phyloP scores from a whole-genome alignment of 2,888 invertebrate species.

The Thereva nobilitata region DNA sequence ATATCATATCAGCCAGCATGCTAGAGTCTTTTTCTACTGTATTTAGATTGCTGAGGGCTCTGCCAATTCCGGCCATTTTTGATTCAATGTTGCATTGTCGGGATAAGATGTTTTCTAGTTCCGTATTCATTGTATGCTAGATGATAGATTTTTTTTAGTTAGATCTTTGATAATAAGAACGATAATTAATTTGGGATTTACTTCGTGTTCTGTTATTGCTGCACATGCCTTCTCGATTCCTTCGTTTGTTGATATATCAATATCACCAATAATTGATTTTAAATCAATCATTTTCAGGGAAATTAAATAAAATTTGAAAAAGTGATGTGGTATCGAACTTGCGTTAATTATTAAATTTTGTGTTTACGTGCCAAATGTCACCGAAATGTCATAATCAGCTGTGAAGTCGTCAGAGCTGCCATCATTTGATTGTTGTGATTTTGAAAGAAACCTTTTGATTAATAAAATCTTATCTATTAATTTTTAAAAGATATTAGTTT shows the following conservation, averaged over 20 bases:
- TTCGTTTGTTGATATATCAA: slow-evolving; percentile 60
- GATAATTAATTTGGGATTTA: slow-evolving; percentile 46
- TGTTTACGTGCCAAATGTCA: no score
- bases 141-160: slow-evolving; percentile 69
- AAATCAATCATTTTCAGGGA: slow-evolving; percentile 42
- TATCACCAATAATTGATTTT: slow-evolving; percentile 45
- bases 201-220: slow-evolving; percentile 65
- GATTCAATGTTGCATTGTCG: slow-evolving; percentile 77
- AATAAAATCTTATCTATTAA: no score
- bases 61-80: slow-evolving; percentile 78
- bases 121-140: slow-evolving; percentile 46
- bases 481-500: no score
- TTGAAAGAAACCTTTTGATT: no score
- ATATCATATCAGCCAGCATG: slow-evolving; percentile 81
- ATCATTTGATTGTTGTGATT: no score
- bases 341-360: no score
- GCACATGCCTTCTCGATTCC: slow-evolving; percentile 63
- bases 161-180: neutral
- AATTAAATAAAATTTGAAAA: neutral
- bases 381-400: no score
- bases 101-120: slow-evolving; percentile 71
- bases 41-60: slow-evolving; percentile 79
- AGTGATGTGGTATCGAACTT: no score
- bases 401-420: no score
- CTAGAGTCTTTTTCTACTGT: slow-evolving; percentile 77